These are phyloP conservation scores for Endotricha flammealis DNA, from an alignment of 2,888 invertebrate species.

Conservation along the genomic window DNA sequence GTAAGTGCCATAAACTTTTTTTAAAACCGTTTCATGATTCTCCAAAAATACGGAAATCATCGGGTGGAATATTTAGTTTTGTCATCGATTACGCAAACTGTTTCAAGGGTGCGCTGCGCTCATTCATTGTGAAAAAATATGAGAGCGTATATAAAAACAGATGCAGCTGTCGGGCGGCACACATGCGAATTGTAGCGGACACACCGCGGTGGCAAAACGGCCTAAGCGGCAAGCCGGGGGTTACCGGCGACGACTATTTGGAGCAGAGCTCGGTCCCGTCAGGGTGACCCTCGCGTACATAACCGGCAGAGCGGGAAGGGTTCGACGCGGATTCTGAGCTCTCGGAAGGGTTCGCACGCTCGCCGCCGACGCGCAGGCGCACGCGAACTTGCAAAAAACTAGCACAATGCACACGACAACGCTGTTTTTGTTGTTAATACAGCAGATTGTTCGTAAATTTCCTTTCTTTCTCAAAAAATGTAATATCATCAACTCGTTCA, in stretches of 20 bases:
- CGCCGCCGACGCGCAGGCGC: slow-evolving; percentile 76
- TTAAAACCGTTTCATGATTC: slow-evolving; percentile 38
- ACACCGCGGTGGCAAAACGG: slow-evolving; percentile 29
- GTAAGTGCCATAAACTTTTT: no score
- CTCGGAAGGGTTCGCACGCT: slow-evolving; percentile 70
- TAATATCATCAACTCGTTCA: slow-evolving; percentile 80
- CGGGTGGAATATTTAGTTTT: slow-evolving; percentile 79
- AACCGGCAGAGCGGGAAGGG: slow-evolving; percentile 55
- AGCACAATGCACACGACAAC: slow-evolving; percentile 67
- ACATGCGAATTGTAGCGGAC: slow-evolving; percentile 73
- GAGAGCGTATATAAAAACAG: slow-evolving; percentile 75
- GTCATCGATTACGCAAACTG: slow-evolving; percentile 79
- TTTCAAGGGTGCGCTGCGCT: slow-evolving; percentile 74
- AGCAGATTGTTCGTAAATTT: slow-evolving; percentile 76
- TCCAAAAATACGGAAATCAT: slow-evolving; percentile 77
- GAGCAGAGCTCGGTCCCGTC: slow-evolving; percentile 27
- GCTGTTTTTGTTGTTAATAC: slow-evolving; percentile 76
- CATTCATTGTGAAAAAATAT: slow-evolving; percentile 74
- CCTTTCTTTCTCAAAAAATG: slow-evolving; percentile 67
- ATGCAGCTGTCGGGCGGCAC: slow-evolving; percentile 74
- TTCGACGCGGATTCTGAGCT: slow-evolving; percentile 60
- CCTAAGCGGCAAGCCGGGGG: slow-evolving; percentile 34
- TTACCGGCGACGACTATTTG: slow-evolving; percentile 37
- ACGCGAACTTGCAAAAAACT: slow-evolving; percentile 71
- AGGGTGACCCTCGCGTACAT: slow-evolving; percentile 55